These are phyloP conservation scores for Psammodynastes pulverulentus DNA, from an alignment of 2,113 vertebrate species.

Conservation along the genomic window DNA sequence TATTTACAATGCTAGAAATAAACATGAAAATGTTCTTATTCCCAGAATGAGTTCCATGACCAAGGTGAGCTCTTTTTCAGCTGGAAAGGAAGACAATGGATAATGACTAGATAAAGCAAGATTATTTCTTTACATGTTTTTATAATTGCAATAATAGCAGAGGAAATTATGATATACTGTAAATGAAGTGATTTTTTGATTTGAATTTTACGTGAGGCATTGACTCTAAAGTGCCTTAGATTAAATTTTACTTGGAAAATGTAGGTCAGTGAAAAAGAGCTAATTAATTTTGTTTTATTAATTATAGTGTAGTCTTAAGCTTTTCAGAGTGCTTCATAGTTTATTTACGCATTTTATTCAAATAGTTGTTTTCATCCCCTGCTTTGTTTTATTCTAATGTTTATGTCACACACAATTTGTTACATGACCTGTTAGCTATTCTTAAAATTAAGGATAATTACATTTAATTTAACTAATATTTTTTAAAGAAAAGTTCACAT, in stretches of 20 bases:
- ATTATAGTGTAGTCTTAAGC: neutral
- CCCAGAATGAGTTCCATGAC: slow-evolving; percentile 67
- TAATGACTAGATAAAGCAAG: neutral
- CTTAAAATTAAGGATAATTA: neutral
- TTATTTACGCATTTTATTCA: neutral
- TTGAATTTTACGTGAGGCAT: neutral
- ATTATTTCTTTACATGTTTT: neutral
- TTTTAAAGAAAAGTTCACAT: neutral
- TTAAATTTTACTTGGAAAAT: neutral
- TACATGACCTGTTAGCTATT: neutral
- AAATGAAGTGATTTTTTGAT: neutral
- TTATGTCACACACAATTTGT: neutral
- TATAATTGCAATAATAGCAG: neutral
- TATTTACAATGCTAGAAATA: slow-evolving; percentile 64
- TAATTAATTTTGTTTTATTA: neutral
- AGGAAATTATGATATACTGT: neutral
- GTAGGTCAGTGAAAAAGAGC: neutral
- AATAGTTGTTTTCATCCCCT: neutral
- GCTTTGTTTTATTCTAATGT: neutral
- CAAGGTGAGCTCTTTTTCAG: slow-evolving; percentile 60
- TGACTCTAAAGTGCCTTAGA: neutral
- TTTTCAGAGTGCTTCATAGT: neutral
- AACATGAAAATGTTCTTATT: slow-evolving; percentile 50
- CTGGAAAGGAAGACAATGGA: neutral
- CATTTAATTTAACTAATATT: neutral